phyloP scores from a whole-genome alignment of 2,113 vertebrate genomes.

The Coptodon rendalli region DNA sequence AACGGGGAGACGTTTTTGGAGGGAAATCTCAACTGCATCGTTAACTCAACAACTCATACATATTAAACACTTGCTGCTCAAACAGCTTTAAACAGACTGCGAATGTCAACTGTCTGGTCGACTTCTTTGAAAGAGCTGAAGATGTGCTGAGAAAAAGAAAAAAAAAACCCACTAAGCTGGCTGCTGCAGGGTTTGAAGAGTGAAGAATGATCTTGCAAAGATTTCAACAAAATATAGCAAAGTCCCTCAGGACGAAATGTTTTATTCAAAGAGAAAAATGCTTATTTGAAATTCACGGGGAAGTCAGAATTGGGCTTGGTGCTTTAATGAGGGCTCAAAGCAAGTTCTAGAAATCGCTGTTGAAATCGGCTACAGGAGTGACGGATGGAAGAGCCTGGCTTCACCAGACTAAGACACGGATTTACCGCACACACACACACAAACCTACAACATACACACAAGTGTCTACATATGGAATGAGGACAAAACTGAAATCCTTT shows the following conservation, averaged over 20 bases:
- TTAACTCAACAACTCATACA: neutral
- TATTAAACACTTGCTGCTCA: slow-evolving; percentile 3
- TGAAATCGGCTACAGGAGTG: slow-evolving; percentile 1
- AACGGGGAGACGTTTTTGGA: neutral
- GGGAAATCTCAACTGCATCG: neutral
- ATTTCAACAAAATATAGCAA: slow-evolving; percentile 40
- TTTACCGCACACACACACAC: neutral
- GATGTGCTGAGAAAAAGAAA: neutral
- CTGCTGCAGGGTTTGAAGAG: slow-evolving; percentile 18
- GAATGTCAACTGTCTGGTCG: neutral
- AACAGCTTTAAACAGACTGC: neutral
- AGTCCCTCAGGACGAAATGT: slow-evolving; percentile 33
- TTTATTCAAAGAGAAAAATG: slow-evolving; percentile 58
- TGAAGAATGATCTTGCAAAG: slow-evolving; percentile 38
- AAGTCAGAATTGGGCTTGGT: neutral
- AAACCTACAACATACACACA: neutral
- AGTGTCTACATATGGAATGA: neutral
- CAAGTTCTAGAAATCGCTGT: slow-evolving; percentile 17
- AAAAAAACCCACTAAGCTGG: neutral
- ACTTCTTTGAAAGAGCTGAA: slow-evolving; percentile 30
- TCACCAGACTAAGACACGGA: neutral
- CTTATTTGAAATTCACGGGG: slow-evolving; percentile 44
- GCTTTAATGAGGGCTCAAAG: slow-evolving; percentile 36
- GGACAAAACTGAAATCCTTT: neutral
- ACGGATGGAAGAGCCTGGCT: neutral